Percentiles rank a stretch among this genome's conserved stretches.
Evolutionary conservation across 2,113 vertebrate genomes (phyloP).

Genomic region (Pelusios castaneus): DNA sequence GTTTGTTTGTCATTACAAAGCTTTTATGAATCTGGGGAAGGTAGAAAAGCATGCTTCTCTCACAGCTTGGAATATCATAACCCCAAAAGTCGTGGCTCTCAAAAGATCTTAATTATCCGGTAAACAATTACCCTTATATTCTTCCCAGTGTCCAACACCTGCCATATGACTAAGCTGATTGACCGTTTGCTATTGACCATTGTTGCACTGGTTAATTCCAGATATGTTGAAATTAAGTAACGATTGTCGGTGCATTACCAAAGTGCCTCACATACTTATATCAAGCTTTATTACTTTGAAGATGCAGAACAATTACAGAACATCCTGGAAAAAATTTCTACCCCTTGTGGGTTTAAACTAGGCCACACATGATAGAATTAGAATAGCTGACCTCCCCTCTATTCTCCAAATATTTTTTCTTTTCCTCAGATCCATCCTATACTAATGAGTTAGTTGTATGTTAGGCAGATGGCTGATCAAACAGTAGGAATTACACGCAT

Average conservation of each 20-base stretch:
- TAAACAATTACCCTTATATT: not conserved
- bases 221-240: not conserved
- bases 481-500: fast-evolving
- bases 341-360: not conserved
- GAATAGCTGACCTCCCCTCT: not conserved
- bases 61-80: not conserved
- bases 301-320: not conserved
- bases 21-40: not conserved
- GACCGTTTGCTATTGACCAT: not conserved
- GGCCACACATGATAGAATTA: not conserved
- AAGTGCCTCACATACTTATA: not conserved
- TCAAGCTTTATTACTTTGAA: not conserved
- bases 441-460: not conserved
- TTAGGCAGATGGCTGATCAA: not conserved
- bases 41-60: not conserved
- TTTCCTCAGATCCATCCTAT: not conserved
- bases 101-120: not conserved
- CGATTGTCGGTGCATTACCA: too few relatives aligned
- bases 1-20: not conserved
- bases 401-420: not conserved
- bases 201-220: not conserved
- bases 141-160: not conserved
- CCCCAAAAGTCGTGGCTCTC: not conserved
- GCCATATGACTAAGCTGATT: not conserved
- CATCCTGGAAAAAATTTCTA: not conserved